Evolutionary conservation across 1,140 invertebrate genomes (phyloP).

Genomic region (Popillia japonica): DNA sequence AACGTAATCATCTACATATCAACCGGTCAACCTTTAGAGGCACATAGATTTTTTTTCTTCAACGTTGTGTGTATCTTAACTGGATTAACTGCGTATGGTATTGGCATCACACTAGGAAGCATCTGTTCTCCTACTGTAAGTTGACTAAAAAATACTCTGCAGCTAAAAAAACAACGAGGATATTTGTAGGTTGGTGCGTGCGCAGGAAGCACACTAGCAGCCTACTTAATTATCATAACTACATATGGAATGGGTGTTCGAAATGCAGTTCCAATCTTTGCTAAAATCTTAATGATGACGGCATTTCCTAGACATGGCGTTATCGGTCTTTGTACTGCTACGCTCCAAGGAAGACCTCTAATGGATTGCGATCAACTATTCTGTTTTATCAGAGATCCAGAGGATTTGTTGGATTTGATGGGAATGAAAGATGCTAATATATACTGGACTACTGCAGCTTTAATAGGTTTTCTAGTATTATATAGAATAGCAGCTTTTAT

Average conservation of each 20-base stretch:
- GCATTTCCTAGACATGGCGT: constrained; percentile 68
- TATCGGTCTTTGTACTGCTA: constrained; percentile 63
- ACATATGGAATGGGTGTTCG: constrained; percentile 61
- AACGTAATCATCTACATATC: constrained; percentile 26
- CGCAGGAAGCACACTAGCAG: neutral
- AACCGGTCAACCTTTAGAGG: constrained; percentile 40
- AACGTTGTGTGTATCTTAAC: constrained; percentile 66
- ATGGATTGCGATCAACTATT: constrained; percentile 64
- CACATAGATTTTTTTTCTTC: constrained; percentile 67
- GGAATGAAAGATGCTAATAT: constrained; percentile 46
- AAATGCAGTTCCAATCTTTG: constrained; percentile 61
- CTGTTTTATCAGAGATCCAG: constrained; percentile 62
- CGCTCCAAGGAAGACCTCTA: constrained; percentile 63
- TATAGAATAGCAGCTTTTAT: constrained; percentile 49
- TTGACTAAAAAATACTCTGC: neutral
- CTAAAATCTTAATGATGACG: constrained; percentile 66
- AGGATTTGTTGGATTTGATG: constrained; percentile 49
- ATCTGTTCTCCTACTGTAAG: constrained; percentile 13
- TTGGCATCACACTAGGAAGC: constrained; percentile 7
- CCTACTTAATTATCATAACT: neutral
- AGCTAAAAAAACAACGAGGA: neutral
- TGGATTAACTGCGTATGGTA: constrained; percentile 15
- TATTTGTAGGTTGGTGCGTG: constrained; percentile 14
- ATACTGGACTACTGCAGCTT: constrained; percentile 42
- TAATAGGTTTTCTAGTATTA: constrained; percentile 46